Evolutionary conservation across 1,140 invertebrate genomes (phyloP).

Genomic region (Orussus abietinus): DNA sequence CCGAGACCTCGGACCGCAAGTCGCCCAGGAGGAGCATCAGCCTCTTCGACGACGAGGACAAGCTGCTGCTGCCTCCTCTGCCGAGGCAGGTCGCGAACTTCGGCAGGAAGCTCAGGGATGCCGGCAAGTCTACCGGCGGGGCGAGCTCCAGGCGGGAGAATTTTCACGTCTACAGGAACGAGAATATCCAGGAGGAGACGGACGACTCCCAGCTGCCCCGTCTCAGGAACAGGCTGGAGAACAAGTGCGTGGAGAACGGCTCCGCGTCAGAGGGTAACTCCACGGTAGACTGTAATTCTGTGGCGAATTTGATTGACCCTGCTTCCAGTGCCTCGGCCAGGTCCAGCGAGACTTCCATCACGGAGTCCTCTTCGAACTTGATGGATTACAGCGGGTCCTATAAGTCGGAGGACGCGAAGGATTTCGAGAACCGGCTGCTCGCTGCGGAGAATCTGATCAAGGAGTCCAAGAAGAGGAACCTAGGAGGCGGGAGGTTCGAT

Average conservation of each 20-base stretch:
- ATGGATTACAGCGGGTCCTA: slow-evolving; percentile 25
- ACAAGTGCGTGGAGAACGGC: slow-evolving; percentile 12
- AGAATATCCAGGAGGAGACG: slow-evolving; percentile 47
- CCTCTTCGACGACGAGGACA: slow-evolving; percentile 39
- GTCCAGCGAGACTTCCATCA: slow-evolving; percentile 37
- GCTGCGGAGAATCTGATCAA: slow-evolving; percentile 48
- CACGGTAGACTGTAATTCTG: slow-evolving; percentile 22
- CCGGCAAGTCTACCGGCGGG: slow-evolving; percentile 5
- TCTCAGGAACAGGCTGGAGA: slow-evolving; percentile 5
- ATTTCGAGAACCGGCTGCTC: slow-evolving; percentile 38
- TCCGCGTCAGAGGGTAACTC: slow-evolving; percentile 26
- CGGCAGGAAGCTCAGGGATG: slow-evolving; percentile 29
- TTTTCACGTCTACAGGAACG: slow-evolving; percentile 26
- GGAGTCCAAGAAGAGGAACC: slow-evolving; percentile 43
- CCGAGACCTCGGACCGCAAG: slow-evolving; percentile 16
- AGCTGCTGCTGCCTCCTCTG: slow-evolving; percentile 17
- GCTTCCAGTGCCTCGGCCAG: slow-evolving; percentile 26
- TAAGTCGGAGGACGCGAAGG: slow-evolving; percentile 21
- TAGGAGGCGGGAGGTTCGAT: slow-evolving; percentile 25
- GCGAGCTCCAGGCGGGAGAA: slow-evolving; percentile 25
- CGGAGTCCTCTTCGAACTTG: slow-evolving; percentile 35
- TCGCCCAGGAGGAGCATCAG: slow-evolving; percentile 36
- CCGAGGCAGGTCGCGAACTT: slow-evolving; percentile 29
- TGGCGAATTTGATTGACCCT: slow-evolving; percentile 21
- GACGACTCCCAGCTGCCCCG: slow-evolving; percentile 19